A percentile compares a stretch with the other conserved stretches of the same genome.
Evolutionary conservation across 2,888 invertebrate genomes (phyloP).

Genomic region (Congeria kusceri): DNA sequence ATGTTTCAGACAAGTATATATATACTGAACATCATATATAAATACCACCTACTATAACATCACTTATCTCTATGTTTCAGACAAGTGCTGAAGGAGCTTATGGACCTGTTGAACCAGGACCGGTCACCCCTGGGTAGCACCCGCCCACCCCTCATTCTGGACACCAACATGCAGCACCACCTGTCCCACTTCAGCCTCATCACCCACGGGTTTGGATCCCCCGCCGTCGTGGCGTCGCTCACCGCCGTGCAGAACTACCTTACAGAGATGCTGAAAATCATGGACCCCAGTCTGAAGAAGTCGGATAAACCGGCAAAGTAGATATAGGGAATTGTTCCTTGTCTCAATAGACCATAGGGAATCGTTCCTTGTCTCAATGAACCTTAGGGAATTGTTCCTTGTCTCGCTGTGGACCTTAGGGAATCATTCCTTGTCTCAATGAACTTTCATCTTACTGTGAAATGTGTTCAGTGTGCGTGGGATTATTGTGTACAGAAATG

Average conservation of each 20-base stretch:
- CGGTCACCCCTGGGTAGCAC: constrained; percentile 98
- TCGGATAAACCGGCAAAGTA: constrained; percentile 41
- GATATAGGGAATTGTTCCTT: too few relatives aligned
- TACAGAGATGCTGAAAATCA: constrained; percentile 97
- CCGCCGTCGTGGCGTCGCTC: constrained; percentile 98
- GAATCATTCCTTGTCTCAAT: too few relatives aligned
- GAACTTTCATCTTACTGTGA: too few relatives aligned
- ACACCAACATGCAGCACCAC: constrained; percentile 97
- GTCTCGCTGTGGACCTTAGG: too few relatives aligned
- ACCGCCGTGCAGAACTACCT: constrained; percentile 98
- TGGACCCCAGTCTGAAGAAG: constrained; percentile 88
- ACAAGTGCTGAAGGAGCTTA: constrained; percentile 97
- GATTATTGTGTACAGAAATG: too few relatives aligned
- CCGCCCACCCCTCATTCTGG: constrained; percentile 95
- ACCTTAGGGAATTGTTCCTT: too few relatives aligned
- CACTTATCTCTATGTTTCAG: constrained; percentile 85
- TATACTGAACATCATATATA: too few relatives aligned
- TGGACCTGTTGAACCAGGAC: constrained; percentile 98
- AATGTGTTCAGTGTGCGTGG: too few relatives aligned
- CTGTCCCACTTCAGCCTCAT: constrained; percentile 99
- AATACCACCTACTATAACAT: neutral
- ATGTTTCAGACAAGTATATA: constrained; percentile 92
- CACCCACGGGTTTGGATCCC: constrained; percentile 99
- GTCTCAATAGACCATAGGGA: too few relatives aligned
- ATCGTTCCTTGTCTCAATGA: too few relatives aligned